Evolutionary conservation across 2,888 invertebrate species (phyloP).

Genomic region (Diadegma fenestrale): DNA sequence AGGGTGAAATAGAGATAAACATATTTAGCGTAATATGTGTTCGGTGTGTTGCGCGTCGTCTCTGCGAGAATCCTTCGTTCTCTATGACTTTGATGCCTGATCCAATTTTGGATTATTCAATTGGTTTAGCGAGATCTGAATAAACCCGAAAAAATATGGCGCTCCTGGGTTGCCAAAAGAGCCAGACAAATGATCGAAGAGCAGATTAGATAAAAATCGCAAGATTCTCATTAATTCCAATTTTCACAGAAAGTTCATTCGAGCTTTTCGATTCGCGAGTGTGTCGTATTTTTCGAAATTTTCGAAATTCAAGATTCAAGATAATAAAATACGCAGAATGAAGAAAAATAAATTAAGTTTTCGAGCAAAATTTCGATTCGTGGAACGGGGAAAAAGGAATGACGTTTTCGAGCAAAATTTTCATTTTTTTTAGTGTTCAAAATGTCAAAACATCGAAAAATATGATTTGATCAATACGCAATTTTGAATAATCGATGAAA

Average conservation of each 20-base stretch:
- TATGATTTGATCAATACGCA: too few species aligned
- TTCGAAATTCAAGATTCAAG: too few species aligned
- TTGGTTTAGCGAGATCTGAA: conserved; percentile 5
- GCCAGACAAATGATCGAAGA: conserved; percentile 28
- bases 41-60: conserved; percentile 33
- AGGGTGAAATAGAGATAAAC: conserved; percentile 66
- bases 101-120: conserved; percentile 48
- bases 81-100: conserved; percentile 16
- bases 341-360: too few species aligned
- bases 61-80: conserved; percentile 22
- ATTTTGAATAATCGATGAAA: neutral
- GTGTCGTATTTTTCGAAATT: neutral
- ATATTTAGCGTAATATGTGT: conserved; percentile 53
- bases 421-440: too few species aligned
- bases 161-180: conserved; percentile 23
- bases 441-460: too few species aligned
- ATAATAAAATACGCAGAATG: too few species aligned
- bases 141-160: neutral
- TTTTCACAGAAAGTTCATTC: neutral
- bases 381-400: too few species aligned
- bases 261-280: conserved; percentile 2
- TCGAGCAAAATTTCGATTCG: too few species aligned
- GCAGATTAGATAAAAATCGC: conserved; percentile 16
- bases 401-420: too few species aligned
- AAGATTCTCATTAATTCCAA: conserved; percentile 22